A percentile compares a stretch with the other conserved stretches of the same genome.
These are phyloP conservation scores for Lingula anatina DNA, from an alignment of 2,888 invertebrate genomes.

Conservation along the genomic window DNA sequence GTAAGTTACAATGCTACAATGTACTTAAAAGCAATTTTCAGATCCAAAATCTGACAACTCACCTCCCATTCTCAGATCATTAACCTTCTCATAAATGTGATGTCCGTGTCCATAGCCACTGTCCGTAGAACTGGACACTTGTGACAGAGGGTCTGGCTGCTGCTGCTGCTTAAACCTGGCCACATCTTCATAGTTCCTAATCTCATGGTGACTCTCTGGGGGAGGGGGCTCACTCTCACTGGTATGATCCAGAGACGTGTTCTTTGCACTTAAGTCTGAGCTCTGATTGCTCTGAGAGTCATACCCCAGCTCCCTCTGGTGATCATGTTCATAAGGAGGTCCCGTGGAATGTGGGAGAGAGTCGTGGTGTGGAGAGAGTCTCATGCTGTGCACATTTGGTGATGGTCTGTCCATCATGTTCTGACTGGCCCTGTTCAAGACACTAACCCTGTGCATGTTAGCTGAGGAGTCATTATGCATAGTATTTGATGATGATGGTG, in stretches of 20 bases:
- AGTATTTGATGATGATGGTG: too few relatives aligned
- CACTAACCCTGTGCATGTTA: too few relatives aligned
- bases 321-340: neutral
- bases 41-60: neutral
- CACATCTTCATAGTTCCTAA: constrained; percentile 32
- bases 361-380: too few relatives aligned
- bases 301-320: neutral
- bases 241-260: too few relatives aligned
- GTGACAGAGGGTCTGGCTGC: constrained; percentile 40
- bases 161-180: constrained; percentile 32
- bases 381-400: too few relatives aligned
- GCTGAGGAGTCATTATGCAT: too few relatives aligned
- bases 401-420: too few relatives aligned
- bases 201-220: neutral
- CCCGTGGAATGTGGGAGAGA: neutral
- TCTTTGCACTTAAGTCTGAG: too few relatives aligned
- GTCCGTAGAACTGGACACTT: constrained; percentile 47
- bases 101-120: constrained; percentile 45
- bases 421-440: too few relatives aligned
- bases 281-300: neutral
- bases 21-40: too few relatives aligned
- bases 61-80: neutral
- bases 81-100: constrained; percentile 22
- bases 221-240: neutral
- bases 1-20: too few relatives aligned